Evolutionary conservation across 2,113 vertebrate genomes (phyloP), one percentile per base, ranked within the genome.

Genomic region (Phaethon lepturus): DNA sequence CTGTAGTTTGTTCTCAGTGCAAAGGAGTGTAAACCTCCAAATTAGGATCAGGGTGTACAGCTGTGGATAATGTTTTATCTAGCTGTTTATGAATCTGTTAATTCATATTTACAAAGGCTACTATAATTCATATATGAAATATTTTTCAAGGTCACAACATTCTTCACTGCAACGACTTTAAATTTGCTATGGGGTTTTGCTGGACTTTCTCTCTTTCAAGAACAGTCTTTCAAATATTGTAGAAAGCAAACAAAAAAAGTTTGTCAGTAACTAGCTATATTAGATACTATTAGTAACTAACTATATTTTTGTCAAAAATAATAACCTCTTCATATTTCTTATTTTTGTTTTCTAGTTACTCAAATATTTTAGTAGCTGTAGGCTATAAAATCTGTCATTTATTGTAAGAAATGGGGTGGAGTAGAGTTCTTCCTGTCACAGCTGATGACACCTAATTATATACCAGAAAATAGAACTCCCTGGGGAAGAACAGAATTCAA

Each of bases 401-500:
- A 89, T 95, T 91, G 87, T 95, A 97, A 98, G 94, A 97, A 96
- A 96, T 82, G 47, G 45, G 49, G 71, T 96, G 92, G 83, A 93
- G 89, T 64, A 95, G 90, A 87, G 85, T 97, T 95, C 92, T 97
- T 93, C 95, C 86, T 2, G 2, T 96, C 95, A 97, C 91, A 98
- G 93, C 42, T 90, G 88, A 97, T 98, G 98, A 97, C 97, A 98
- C 78, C 87, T 98, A 97, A 97, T 97, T 98, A 97, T 97, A 94
- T 69, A 93, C 91, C 90, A 96, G 88, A 97, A 96, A 84, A 87
- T 80, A 66, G 63, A 97, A 97, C 56, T 93, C 94, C 74, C 38
- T 66, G 28, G 88, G 77, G 82, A 93, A 94, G 63, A 96, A 95
- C 78, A 85, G 11, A 93, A 98, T 95, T 94, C 84, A 96, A 71